Base-by-base conservation (phyloP, 2,888 invertebrate genomes). In the Ariolimax columbianus region DNA sequence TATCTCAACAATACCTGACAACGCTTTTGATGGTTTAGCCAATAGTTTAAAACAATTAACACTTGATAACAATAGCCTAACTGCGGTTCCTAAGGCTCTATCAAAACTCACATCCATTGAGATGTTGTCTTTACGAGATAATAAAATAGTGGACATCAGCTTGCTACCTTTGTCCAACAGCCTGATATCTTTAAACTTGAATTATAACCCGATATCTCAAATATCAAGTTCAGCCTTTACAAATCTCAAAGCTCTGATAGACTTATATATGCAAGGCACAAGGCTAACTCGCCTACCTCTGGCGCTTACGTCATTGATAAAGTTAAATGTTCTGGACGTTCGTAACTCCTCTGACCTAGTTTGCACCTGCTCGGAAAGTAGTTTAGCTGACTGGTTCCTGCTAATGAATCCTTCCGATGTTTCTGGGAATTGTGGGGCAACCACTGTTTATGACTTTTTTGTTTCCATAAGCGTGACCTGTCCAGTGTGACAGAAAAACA, bases 341-440 rank as follows among this genome's bases (percentile, higher is more conserved):
- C 38, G 19, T 19, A n/a, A 26, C 2, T 72, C 17, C 36, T 0
- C 38, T 14, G 23, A 30, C 30, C 43, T 80, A 23, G 30, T 40
- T 0, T 80, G 79, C 33, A 80, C 79, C n/a, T 80, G 79, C 19
- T 2, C 40, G 14, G 79, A 80, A 17, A 68, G 43, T 14, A 23
- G 1, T 43, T 40, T 80, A 17, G 19, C 19, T 7, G 11, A 2
- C 14, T 80, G 40, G 66, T 43, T n/a, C 4, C 30, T 11, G 33
- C 4, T 30, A 14, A 6, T 47, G 6, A n/a, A 7, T 23, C 1
- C 0, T 7, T 9, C 11, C 4, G n/a, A 43, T 1, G n/a, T 72
- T 19, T n/a, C 30, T 26, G 79, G 79, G 9, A 30, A 40, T 4
- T 80, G 79, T 80, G 79, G 79, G 14, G 36, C 26, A 7, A 66